Evolutionary conservation across 2,113 vertebrate species (phyloP), one percentile per base, ranked within the genome.

Genomic region (Maccullochella peelii): DNA sequence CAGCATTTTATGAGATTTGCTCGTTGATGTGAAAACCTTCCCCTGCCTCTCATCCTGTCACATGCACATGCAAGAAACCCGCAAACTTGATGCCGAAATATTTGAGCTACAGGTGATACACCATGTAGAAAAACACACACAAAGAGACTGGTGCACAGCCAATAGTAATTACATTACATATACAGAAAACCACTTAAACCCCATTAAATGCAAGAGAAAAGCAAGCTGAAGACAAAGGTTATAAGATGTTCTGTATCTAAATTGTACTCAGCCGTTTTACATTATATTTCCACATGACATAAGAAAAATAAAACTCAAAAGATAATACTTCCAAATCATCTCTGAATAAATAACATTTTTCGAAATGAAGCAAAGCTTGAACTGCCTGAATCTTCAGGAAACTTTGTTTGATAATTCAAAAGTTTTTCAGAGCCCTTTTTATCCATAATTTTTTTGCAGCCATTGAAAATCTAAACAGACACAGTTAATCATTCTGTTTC

Each of bases 1-100:
- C 16, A 7, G 42, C 10, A 27, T 76, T 88, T 87, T 63, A 88
- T 30, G 76, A 75, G 71, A 79, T 50, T 82, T 73, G 69, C 70
- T 75, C 27, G 2, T 21, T 36, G 10, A 78, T 50, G 61, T 81
- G 71, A 85, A 85, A 85, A 75, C 5, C 23, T 40, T 57, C 9
- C 36, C 10, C 55, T 79, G 71, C 55, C 72, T 72, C 74, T 71
- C 77, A 77, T 80, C 68, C 59, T 21, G 47, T 91, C 80, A 69
- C 83, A 86, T 74, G 58, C 49, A 74, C 72, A 63, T 73, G 62
- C 72, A 72, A 90, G 58, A 86, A 80, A 27, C 40, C 11, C 10
- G 20, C 14, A 58, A 77, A 52, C 25, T 50, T 68, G 61, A 88
- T 67, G 11, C 52, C 52, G n/a, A 27, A 77, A 72, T 62, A 67